Evolutionary conservation across 30 jellyfish, hydroid and myxozoan genomes (phyloP).

Genomic region (Morbakka virulenta): DNA sequence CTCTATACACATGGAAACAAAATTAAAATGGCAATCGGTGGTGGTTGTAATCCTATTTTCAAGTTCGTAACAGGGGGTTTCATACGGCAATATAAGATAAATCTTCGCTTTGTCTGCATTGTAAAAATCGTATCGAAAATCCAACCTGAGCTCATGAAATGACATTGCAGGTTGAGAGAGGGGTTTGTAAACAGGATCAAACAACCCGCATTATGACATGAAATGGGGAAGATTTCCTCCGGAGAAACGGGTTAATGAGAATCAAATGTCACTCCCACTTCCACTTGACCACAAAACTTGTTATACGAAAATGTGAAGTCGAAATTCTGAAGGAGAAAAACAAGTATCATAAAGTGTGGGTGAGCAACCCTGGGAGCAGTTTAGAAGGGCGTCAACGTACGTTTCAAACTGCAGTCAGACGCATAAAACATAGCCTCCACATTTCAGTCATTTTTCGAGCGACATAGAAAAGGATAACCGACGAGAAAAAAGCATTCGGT

Average conservation of each 20-base stretch:
- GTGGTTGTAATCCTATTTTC: neutral
- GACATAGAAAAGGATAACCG: conserved; percentile 20
- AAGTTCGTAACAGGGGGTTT: too few relatives aligned
- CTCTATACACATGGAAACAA: conserved; percentile 30
- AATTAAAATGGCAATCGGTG: neutral
- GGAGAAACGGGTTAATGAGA: conserved; percentile 24
- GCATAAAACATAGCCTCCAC: neutral
- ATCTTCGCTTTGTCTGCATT: conserved; percentile 42
- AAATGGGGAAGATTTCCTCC: conserved; percentile 62
- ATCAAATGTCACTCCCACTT: conserved; percentile 57
- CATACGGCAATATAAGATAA: conserved; percentile 12
- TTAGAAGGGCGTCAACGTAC: conserved; percentile 40
- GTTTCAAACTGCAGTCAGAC: conserved; percentile 11
- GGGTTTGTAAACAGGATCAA: too few relatives aligned
- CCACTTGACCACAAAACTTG: conserved; percentile 51
- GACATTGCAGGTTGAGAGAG: conserved; percentile 57
- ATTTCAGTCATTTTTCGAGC: conserved; percentile 40
- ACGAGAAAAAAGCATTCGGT: conserved; percentile 40
- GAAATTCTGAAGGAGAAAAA: neutral
- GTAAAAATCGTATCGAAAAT: conserved; percentile 25
- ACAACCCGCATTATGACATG: conserved; percentile 20
- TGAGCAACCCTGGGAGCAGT: conserved; percentile 32
- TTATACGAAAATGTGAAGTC: conserved; percentile 37
- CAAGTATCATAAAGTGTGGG: conserved; percentile 45
- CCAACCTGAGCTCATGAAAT: conserved; percentile 23